Evolutionary conservation across 2,113 vertebrate species (phyloP).

Genomic region (Emydura subglobosa): DNA sequence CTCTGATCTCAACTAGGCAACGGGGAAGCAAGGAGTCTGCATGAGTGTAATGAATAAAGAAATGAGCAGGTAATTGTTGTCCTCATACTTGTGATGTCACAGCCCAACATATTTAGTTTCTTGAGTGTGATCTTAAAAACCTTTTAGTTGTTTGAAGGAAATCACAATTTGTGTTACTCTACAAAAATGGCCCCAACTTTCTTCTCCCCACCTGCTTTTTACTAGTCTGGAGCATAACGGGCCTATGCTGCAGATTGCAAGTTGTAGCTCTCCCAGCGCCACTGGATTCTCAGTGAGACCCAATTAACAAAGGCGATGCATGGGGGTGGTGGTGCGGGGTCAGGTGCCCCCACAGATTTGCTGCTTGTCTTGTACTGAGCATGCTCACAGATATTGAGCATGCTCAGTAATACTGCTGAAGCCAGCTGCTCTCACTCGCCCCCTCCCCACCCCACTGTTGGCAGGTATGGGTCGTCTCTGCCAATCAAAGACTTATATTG

Average conservation of each 20-base stretch:
- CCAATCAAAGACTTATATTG: background rate
- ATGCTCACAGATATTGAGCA: no score
- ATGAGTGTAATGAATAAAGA: slow-evolving; percentile 5
- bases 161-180: slow-evolving; percentile 2
- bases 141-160: slow-evolving; percentile 28
- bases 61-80: background rate
- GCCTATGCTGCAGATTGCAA: background rate
- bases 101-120: background rate
- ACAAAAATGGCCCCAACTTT: slow-evolving; percentile 3
- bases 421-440: no score
- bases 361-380: no score
- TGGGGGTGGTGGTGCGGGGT: no score
- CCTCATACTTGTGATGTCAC: slow-evolving; percentile 27
- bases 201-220: slow-evolving; percentile 41
- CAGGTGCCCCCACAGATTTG: no score
- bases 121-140: slow-evolving; percentile 31
- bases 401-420: no score
- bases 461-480: no score
- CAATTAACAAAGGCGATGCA: background rate
- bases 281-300: background rate
- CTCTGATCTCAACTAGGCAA: slow-evolving; percentile 24
- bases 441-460: no score
- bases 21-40: slow-evolving; percentile 26
- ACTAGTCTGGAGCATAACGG: background rate
- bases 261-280: background rate